phyloP scores from a whole-genome alignment of 2,113 vertebrate genomes.

The Emydura subglobosa region DNA sequence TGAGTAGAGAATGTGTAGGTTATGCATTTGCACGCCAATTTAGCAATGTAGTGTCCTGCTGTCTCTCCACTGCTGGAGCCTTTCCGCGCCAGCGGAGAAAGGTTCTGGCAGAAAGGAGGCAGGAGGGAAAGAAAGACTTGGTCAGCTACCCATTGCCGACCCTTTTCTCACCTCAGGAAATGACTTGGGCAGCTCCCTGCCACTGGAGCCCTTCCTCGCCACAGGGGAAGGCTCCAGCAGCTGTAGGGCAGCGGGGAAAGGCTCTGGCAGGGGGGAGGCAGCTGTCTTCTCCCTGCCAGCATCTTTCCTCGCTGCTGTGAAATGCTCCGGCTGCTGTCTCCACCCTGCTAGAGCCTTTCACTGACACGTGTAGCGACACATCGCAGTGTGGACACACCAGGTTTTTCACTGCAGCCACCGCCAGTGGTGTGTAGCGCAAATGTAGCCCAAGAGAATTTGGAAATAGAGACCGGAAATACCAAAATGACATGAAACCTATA shows the following conservation, averaged over 20 bases:
- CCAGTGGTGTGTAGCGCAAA: neutral
- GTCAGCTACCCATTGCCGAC: neutral
- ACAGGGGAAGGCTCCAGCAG: neutral
- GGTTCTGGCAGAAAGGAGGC: neutral
- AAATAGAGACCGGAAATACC: neutral
- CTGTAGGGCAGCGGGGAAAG: neutral
- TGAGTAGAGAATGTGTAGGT: too few relatives aligned
- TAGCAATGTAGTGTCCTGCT: too few relatives aligned
- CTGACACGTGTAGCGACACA: neutral
- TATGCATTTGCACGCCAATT: too few relatives aligned
- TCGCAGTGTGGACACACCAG: too few relatives aligned
- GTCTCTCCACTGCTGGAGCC: neutral
- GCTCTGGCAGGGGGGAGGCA: neutral
- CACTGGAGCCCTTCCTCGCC: too few relatives aligned
- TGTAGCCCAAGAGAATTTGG: neutral
- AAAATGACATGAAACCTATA: neutral
- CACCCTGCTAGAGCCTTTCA: too few relatives aligned
- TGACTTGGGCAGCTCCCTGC: neutral
- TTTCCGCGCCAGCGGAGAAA: neutral
- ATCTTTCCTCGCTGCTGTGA: too few relatives aligned
- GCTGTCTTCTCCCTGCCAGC: neutral
- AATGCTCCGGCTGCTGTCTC: too few relatives aligned
- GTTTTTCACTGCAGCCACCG: neutral
- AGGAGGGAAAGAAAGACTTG: neutral
- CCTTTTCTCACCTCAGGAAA: neutral